Percentiles rank a stretch among this genome's conserved stretches.
phyloP scores from a whole-genome alignment of 1,140 invertebrate genomes.

The Drosophila sechellia region DNA sequence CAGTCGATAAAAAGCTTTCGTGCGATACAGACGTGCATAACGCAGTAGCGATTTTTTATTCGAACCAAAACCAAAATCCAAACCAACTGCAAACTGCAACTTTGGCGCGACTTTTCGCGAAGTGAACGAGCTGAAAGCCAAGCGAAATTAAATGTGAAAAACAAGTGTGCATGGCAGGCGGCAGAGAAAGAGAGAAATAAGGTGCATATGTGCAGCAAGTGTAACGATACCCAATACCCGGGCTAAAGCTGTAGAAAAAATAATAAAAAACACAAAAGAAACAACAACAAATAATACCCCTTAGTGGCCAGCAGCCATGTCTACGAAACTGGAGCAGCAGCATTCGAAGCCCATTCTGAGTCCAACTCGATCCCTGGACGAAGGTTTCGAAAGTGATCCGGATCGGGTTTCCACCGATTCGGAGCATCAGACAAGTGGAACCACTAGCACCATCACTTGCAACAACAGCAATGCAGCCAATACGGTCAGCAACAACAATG shows the following conservation, averaged over 20 bases:
- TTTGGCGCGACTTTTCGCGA: conserved; percentile 61
- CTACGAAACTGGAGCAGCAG: conserved; percentile 82
- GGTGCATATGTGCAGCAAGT: conserved; percentile 61
- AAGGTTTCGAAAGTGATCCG: conserved; percentile 85
- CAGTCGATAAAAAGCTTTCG: conserved; percentile 80
- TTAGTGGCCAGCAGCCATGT: conserved; percentile 55
- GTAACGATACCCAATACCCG: conserved; percentile 58
- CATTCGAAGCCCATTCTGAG: conserved; percentile 84
- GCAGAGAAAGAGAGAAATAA: conserved; percentile 63
- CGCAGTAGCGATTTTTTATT: conserved; percentile 28
- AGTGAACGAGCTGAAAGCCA: conserved; percentile 51
- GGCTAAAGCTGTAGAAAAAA: conserved; percentile 1
- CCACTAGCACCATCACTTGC: conserved; percentile 46
- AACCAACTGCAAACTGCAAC: conserved; percentile 39
- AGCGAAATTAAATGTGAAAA: conserved; percentile 55
- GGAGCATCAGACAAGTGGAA: conserved; percentile 84
- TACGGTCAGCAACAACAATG: conserved; percentile 55
- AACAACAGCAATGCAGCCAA: conserved; percentile 20
- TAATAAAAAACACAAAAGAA: conserved; percentile 14
- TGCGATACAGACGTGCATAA: conserved; percentile 69
- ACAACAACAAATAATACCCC: conserved; percentile 34
- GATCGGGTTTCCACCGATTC: conserved; percentile 85
- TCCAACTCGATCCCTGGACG: conserved; percentile 84
- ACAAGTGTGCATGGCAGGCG: conserved; percentile 50
- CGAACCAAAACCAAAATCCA: conserved; percentile 22